Conservation (phyloP, 2,888 invertebrate genomes). For the Entomobrya multifasciata region DNA sequence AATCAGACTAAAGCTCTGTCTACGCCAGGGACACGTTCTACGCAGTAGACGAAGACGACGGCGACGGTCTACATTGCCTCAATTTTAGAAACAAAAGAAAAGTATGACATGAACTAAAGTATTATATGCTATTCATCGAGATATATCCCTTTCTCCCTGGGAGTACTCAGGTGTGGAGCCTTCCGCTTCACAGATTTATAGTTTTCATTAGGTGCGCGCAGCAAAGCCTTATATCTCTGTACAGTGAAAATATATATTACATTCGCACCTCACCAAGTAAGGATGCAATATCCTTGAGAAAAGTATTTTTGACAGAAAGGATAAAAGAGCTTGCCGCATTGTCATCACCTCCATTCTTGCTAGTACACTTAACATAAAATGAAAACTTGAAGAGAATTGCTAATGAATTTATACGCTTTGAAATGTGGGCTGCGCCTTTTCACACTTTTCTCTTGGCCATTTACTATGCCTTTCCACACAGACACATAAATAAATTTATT, state of each 20-base stretch:
- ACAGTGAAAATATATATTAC: not conserved
- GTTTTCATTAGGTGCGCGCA: slow-evolving; percentile 13
- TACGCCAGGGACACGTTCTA: too few species aligned
- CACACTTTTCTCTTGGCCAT: not conserved
- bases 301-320: not conserved
- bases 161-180: not conserved
- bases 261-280: slow-evolving; percentile 16
- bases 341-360: not conserved
- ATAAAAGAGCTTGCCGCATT: slow-evolving; percentile 13
- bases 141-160: too few species aligned
- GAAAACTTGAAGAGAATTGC: not conserved
- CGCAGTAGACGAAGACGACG: too few species aligned
- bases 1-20: too few species aligned
- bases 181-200: slow-evolving; percentile 4
- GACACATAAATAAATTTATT: too few species aligned
- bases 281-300: not conserved
- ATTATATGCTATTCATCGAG: too few species aligned
- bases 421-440: not conserved
- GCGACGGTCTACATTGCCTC: too few species aligned
- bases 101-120: too few species aligned
- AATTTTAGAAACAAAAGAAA: too few species aligned
- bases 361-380: not conserved
- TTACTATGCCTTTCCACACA: too few species aligned
- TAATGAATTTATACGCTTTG: slow-evolving; percentile 9
- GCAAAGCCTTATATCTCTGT: not conserved